Conservation (phyloP, 2,113 vertebrate genomes). For the Corythoichthys haematopterus region DNA sequence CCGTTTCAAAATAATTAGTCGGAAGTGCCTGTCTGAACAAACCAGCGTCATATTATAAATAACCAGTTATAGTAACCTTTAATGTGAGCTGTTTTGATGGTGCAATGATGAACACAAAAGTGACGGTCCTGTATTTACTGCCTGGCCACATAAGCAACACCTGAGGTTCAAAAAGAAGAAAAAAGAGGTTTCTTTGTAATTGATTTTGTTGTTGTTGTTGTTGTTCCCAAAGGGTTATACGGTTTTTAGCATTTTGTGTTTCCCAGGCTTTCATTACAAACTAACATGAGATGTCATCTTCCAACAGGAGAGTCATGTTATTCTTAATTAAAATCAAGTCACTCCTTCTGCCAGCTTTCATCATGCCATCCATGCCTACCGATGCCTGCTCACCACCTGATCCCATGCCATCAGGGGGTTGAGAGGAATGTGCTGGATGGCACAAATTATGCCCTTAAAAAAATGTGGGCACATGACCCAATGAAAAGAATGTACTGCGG, state of each 20-base stretch:
- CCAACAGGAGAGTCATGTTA: slow-evolving; percentile 59
- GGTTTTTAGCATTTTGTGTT: slow-evolving; percentile 4
- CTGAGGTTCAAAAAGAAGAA: slow-evolving; percentile 2
- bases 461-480: slow-evolving; percentile 64
- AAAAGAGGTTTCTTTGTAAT: slow-evolving; percentile 30
- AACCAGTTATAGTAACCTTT: slow-evolving; percentile 20
- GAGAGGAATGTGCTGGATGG: slow-evolving; percentile 35
- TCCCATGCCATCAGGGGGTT: slow-evolving; percentile 29
- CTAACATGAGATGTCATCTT: slow-evolving; percentile 66
- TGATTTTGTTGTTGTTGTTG: slow-evolving; percentile 17
- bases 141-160: slow-evolving; percentile 46
- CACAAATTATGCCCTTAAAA: slow-evolving; percentile 32
- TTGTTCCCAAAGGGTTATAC: slow-evolving; percentile 13
- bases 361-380: slow-evolving; percentile 31
- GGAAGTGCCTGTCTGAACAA: slow-evolving; percentile 63
- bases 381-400: slow-evolving; percentile 38
- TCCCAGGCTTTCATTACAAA: slow-evolving; percentile 33
- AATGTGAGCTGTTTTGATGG: neutral
- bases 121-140: slow-evolving; percentile 56
- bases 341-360: slow-evolving; percentile 35
- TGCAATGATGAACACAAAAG: slow-evolving; percentile 4
- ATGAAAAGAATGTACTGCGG: slow-evolving; percentile 58
- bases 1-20: slow-evolving; percentile 44
- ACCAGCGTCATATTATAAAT: slow-evolving; percentile 53
- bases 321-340: slow-evolving; percentile 36